Conservation (phyloP, 2,797 vertebrate species). For the Naso thynnoides region DNA sequence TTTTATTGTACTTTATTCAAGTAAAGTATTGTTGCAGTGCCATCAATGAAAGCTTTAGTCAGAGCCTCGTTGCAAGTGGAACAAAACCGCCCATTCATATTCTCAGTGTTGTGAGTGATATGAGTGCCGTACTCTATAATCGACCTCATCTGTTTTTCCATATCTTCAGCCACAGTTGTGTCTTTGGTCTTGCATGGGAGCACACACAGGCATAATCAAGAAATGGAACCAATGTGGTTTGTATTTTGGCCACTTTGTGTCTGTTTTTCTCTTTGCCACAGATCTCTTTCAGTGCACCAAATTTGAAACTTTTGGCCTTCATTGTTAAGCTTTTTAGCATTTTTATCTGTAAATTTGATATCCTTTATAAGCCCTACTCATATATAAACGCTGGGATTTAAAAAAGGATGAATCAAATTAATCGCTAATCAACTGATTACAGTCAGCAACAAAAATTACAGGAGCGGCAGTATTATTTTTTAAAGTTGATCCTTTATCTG, state of each 20-base stretch:
- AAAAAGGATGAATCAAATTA: slow-evolving; percentile 15
- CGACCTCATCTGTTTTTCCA: slow-evolving; percentile 78
- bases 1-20: slow-evolving; percentile 39
- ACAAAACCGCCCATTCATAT: slow-evolving; percentile 66
- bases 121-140: slow-evolving; percentile 69
- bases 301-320: slow-evolving; percentile 29
- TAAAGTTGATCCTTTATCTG: slow-evolving; percentile 42
- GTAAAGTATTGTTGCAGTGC: slow-evolving; percentile 32
- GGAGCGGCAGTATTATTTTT: slow-evolving; percentile 14
- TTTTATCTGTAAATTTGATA: slow-evolving; percentile 10
- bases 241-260: slow-evolving; percentile 49
- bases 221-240: slow-evolving; percentile 61
- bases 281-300: slow-evolving; percentile 27
- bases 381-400: slow-evolving; percentile 15
- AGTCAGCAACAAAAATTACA: slow-evolving; percentile 16
- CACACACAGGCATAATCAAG: slow-evolving; percentile 61
- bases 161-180: slow-evolving; percentile 66
- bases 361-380: slow-evolving; percentile 8
- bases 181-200: slow-evolving; percentile 55
- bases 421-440: slow-evolving; percentile 29
- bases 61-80: slow-evolving; percentile 40
- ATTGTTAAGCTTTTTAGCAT: slow-evolving; percentile 16
- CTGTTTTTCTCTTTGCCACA: slow-evolving; percentile 39
- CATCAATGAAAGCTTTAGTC: slow-evolving; percentile 30
- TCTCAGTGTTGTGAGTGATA: slow-evolving; percentile 61